Base-by-base conservation (phyloP, 2,113 vertebrate genomes). In the Hymenochirus boettgeri region DNA sequence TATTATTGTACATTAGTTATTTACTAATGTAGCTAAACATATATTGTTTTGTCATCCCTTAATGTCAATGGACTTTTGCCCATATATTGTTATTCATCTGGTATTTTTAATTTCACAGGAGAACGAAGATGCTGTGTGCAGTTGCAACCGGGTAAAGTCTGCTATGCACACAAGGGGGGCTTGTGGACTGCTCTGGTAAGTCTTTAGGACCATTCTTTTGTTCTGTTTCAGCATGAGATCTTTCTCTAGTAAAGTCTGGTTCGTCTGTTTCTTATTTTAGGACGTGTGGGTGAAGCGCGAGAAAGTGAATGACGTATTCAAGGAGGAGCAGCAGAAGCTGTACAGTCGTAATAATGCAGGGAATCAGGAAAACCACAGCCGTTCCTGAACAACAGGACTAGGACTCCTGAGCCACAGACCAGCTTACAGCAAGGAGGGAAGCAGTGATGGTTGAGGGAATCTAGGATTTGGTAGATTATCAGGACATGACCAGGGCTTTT, bases 261-360 rank as follows among this genome's bases (percentile, higher is more conserved):
- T 11, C 9, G 24, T 21, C n/a, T n/a, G n/a, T 7, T 10, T 35
- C n/a, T 42, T 2, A 72, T 26, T 7, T 57, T 98, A 95, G 96
- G 96, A 99, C 2, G 96, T 95, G 10, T 94, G 95, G 25, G 65
- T 99, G 61, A 99, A 99, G 75, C 85, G 96, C 53, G 93, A 83
- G 29, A 98, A 98, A 74, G 96, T 99, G 79, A 99, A 99, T 72
- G 92, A 95, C 12, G 83, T 92, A 0, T 98, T 96, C 76, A 98
- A 96, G 71, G 93, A 99, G 70, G 95, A 98, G 70, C 96, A 98
- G 70, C 96, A 98, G 86, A 98, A 96, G 75, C 84, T 97, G 35
- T 99, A 99, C 80, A 99, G 96, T 81, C 98, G 93, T 82, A 96
- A 95, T 86, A 85, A 98, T 51, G 92, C 93, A 21, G 94, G 95